Evolutionary conservation across 2,888 invertebrate genomes (phyloP).

Genomic region (Elysia crispata): DNA sequence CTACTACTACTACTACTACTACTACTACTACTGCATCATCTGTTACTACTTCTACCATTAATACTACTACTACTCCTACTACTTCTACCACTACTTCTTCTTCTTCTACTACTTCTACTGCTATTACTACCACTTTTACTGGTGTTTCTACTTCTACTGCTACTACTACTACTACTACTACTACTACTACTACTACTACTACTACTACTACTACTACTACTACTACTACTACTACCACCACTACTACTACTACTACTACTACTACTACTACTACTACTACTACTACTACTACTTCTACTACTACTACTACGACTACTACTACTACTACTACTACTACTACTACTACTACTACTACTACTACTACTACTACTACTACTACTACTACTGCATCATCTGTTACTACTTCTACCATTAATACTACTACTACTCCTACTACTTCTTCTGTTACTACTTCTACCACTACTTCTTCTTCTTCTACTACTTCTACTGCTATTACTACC

Average conservation of each 20-base stretch:
- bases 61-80: no score
- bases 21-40: no score
- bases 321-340: no score
- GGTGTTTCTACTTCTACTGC: no score
- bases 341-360: no score
- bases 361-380: no score
- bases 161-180: constrained; percentile 43
- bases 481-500: constrained; percentile 3
- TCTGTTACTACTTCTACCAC: no score
- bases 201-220: constrained; percentile 46
- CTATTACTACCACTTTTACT: constrained; percentile 39
- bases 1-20: constrained; percentile 2
- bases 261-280: constrained; percentile 46
- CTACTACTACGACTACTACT: no score
- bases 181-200: constrained; percentile 49
- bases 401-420: neutral
- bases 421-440: no score
- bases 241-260: constrained; percentile 47
- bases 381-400: no score
- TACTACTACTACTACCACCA: constrained; percentile 47
- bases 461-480: neutral
- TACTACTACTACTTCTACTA: no score
- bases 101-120: constrained; percentile 7
- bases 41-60: no score
- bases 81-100: neutral